These are phyloP conservation scores for Metopia argyrocephala DNA, from an alignment of 2,888 invertebrate species.

Conservation along the genomic window DNA sequence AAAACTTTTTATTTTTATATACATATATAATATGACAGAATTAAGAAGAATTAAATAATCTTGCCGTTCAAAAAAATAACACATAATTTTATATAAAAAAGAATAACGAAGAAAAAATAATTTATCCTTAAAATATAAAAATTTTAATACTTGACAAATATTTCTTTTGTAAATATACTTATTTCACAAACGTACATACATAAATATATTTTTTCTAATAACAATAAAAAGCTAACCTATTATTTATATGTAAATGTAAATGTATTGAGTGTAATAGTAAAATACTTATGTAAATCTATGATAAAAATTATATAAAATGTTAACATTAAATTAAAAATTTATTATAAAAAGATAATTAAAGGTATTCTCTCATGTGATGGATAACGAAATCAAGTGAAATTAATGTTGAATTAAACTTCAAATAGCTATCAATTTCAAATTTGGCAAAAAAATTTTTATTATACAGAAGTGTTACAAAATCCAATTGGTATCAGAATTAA, in stretches of 20 bases:
- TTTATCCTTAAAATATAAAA: neutral
- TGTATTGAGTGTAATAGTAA: neutral
- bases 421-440: no score
- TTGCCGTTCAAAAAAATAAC: constrained; percentile 18
- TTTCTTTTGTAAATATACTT: no score
- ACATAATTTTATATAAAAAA: neutral
- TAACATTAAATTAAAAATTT: neutral
- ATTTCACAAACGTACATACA: no score
- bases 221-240: neutral
- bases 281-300: neutral
- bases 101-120: neutral
- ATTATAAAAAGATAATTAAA: neutral
- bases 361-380: no score
- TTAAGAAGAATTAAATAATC: constrained; percentile 6
- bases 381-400: no score
- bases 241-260: neutral
- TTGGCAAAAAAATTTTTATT: no score
- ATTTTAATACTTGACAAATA: neutral
- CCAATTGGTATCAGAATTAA: no score
- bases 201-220: neutral
- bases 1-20: neutral
- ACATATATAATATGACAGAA: neutral
- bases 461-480: no score
- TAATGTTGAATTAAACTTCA: no score
- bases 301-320: neutral